Percentiles rank a stretch among this genome's conserved stretches.
phyloP scores from a whole-genome alignment of 2,113 vertebrate genomes.

The Campylomormyrus tamandua region DNA sequence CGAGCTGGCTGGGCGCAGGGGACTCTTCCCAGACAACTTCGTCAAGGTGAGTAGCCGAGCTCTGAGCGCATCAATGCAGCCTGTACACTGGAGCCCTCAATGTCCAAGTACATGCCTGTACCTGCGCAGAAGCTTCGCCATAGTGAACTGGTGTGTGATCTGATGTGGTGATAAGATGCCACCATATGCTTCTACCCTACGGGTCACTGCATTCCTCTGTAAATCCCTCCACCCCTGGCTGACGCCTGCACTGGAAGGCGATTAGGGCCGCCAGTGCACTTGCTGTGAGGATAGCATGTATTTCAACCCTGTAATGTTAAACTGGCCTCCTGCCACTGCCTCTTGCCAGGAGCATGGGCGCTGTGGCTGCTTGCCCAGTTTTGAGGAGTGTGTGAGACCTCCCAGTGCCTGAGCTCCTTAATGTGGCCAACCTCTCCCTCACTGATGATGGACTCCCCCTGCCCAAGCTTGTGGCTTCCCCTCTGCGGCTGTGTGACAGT shows the following conservation, averaged over 20 bases:
- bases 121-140: neutral
- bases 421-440: neutral
- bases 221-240: neutral
- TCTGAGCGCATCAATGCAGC: neutral
- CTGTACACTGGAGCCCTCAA: neutral
- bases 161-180: neutral
- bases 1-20: slow-evolving; percentile 90
- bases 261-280: neutral
- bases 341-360: neutral
- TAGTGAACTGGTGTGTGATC: neutral
- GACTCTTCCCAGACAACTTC: slow-evolving; percentile 98
- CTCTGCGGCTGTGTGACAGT: neutral
- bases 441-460: neutral
- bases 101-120: neutral
- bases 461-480: neutral
- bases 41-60: slow-evolving; percentile 84
- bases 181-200: neutral
- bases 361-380: neutral
- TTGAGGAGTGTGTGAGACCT: neutral
- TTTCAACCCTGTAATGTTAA: neutral
- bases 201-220: neutral
- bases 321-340: neutral
- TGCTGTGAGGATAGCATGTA: neutral
- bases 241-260: neutral
- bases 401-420: neutral